phyloP scores from a whole-genome alignment of 2,888 invertebrate species.

The Vanessa cardui region DNA sequence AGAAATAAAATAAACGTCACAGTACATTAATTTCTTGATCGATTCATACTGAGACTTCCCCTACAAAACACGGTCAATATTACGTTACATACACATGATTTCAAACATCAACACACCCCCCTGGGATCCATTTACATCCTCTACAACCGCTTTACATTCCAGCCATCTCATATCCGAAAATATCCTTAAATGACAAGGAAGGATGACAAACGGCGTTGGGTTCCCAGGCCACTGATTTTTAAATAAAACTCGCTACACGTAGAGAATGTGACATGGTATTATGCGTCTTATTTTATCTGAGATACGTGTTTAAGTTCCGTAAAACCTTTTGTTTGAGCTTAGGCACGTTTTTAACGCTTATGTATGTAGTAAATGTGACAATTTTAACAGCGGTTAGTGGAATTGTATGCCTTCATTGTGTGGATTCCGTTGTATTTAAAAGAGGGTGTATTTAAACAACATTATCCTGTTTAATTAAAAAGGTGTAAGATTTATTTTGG shows the following conservation, averaged over 20 bases:
- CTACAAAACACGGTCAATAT: slow-evolving; percentile 2
- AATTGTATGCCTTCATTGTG: slow-evolving; percentile 29
- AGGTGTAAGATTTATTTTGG: slow-evolving; percentile 16
- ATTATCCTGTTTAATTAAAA: slow-evolving; percentile 30
- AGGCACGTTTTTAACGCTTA: slow-evolving; percentile 40
- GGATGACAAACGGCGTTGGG: slow-evolving; percentile 61
- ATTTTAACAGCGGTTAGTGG: slow-evolving; percentile 31
- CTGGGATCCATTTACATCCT: slow-evolving; percentile 17
- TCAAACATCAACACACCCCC: not conserved
- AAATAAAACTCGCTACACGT: slow-evolving; percentile 42
- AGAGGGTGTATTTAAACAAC: slow-evolving; percentile 21
- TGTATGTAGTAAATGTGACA: slow-evolving; percentile 36
- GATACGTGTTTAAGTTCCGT: slow-evolving; percentile 23
- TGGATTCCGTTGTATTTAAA: slow-evolving; percentile 15
- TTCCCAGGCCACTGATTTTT: slow-evolving; percentile 55
- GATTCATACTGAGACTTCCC: not conserved
- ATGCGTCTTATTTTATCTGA: slow-evolving; percentile 15
- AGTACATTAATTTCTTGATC: not conserved
- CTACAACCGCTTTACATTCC: slow-evolving; percentile 29
- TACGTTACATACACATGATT: not conserved
- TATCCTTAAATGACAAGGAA: slow-evolving; percentile 57
- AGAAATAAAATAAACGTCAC: not conserved
- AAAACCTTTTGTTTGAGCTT: slow-evolving; percentile 32
- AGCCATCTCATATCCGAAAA: slow-evolving; percentile 44
- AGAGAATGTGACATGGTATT: slow-evolving; percentile 5